Conservation (phyloP, 2,888 invertebrate genomes). For the Hermaeophaga mercurialis region DNA sequence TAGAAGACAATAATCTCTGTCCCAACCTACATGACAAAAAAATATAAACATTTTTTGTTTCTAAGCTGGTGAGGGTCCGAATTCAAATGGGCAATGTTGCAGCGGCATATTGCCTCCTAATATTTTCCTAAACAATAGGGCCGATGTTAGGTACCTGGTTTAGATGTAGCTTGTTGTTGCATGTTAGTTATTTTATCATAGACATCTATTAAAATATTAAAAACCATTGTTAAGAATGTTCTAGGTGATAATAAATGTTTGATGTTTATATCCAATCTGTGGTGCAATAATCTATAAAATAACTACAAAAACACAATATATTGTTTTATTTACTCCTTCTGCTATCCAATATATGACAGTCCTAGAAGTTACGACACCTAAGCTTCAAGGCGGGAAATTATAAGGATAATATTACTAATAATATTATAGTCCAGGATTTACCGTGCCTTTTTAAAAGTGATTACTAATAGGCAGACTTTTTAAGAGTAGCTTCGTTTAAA, state of each 20-base stretch:
- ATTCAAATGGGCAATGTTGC: slow-evolving; percentile 51
- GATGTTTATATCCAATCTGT: slow-evolving; percentile 54
- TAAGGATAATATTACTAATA: too few species aligned
- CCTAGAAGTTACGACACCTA: too few species aligned
- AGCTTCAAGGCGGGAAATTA: too few species aligned
- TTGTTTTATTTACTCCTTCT: too few species aligned
- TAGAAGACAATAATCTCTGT: slow-evolving; percentile 59
- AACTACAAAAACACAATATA: slow-evolving; percentile 38
- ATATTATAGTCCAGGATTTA: too few species aligned
- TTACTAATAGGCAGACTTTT: too few species aligned
- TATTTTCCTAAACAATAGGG: slow-evolving; percentile 44
- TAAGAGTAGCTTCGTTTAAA: too few species aligned
- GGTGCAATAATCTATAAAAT: slow-evolving; percentile 54
- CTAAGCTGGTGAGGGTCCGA: slow-evolving; percentile 61
- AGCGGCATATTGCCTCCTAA: slow-evolving; percentile 40
- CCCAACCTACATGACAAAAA: slow-evolving; percentile 47
- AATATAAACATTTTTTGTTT: slow-evolving; percentile 41
- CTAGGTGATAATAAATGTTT: slow-evolving; percentile 51
- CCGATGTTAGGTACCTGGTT: slow-evolving; percentile 47
- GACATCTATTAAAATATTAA: slow-evolving; percentile 30
- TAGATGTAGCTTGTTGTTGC: slow-evolving; percentile 38
- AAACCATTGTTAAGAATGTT: slow-evolving; percentile 35
- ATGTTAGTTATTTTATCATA: slow-evolving; percentile 41
- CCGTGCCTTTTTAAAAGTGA: too few species aligned
- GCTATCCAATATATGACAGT: too few species aligned